phyloP scores from a whole-genome alignment of 2,113 vertebrate species.

The Vulpes ferrilata region DNA sequence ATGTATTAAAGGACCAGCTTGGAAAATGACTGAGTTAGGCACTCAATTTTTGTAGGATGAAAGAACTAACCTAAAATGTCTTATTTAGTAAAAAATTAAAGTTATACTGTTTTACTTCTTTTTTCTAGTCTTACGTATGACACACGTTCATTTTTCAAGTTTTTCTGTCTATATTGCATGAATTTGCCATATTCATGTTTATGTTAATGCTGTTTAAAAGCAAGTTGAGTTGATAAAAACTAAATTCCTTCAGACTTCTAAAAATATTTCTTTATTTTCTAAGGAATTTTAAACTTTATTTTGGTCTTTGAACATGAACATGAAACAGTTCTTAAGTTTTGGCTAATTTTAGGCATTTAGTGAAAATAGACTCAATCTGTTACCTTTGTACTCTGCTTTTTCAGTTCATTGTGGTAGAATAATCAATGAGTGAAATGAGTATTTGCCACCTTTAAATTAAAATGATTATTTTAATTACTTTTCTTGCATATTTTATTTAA shows the following conservation, averaged over 20 bases:
- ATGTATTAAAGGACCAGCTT: background rate
- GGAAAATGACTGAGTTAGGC: background rate
- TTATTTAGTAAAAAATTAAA: constrained; percentile 46
- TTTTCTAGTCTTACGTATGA: background rate
- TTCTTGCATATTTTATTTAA: background rate
- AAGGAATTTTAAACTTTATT: background rate
- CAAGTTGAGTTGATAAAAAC: constrained; percentile 1
- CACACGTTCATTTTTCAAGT: background rate
- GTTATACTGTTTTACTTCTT: background rate
- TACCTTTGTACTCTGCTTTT: constrained; percentile 16
- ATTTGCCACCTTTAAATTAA: constrained; percentile 1
- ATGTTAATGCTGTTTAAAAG: background rate
- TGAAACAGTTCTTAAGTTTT: constrained; percentile 48
- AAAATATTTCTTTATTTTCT: background rate
- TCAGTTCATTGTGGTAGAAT: constrained; percentile 19
- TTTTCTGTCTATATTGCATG: background rate
- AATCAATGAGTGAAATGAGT: constrained; percentile 33
- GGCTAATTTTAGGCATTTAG: constrained; percentile 15
- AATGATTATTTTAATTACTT: constrained; percentile 11
- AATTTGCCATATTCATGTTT: background rate
- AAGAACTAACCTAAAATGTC: background rate
- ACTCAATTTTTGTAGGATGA: constrained; percentile 33
- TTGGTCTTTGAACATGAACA: background rate
- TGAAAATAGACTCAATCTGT: background rate
- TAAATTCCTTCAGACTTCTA: background rate